phyloP scores from a whole-genome alignment of 2,797 vertebrate genomes.

The Phoebastria nigripes region DNA sequence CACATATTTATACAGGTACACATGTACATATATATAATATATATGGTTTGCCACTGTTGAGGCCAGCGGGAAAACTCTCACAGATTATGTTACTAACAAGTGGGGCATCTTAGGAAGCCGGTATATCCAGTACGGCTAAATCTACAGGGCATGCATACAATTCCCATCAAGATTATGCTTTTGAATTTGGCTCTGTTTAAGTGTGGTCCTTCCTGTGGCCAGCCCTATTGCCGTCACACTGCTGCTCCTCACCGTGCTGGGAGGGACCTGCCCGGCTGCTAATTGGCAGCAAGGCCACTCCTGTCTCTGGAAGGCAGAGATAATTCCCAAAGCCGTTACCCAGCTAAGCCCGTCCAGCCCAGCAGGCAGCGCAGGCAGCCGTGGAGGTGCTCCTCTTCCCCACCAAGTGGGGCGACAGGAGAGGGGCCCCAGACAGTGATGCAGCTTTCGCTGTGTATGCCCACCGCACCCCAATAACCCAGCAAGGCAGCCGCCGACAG shows the following conservation, averaged over 20 bases:
- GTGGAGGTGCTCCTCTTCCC: background rate
- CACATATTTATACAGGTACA: background rate
- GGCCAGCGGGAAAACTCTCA: background rate
- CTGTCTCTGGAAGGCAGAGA: background rate
- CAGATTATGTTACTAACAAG: background rate
- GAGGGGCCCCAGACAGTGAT: fast-evolving
- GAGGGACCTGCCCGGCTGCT: background rate
- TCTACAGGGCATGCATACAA: fast-evolving
- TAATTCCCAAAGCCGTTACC: background rate
- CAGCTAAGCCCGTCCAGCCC: background rate
- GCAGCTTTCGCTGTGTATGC: background rate
- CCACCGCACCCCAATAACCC: background rate
- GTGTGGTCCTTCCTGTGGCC: background rate
- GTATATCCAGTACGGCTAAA: background rate
- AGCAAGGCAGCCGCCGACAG: fast-evolving
- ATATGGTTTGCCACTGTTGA: background rate
- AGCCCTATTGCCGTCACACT: fast-evolving
- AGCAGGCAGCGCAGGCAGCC: background rate
- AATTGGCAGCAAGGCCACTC: background rate
- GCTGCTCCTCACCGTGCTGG: background rate
- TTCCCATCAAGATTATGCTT: background rate
- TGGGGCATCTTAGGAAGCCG: background rate
- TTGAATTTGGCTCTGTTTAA: background rate
- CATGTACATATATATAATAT: fast-evolving
- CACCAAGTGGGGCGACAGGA: fast-evolving